Evolutionary conservation across 2,113 vertebrate genomes (phyloP), one percentile per base, ranked within the genome.

Genomic region (Lepidothrix coronata): DNA sequence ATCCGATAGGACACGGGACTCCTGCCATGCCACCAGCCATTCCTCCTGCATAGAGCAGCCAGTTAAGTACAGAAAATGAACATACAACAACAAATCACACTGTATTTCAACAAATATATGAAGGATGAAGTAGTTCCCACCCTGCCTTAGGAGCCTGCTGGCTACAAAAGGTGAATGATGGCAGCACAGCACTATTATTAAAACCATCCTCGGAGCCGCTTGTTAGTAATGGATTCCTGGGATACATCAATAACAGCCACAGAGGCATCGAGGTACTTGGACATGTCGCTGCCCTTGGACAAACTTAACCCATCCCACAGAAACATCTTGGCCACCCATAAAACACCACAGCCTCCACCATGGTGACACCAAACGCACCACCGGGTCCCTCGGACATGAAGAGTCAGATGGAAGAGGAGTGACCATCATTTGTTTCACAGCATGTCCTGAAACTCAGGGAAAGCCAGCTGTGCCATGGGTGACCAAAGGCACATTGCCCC

Each of bases 161-260:
- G 89, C 90, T 88, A 77, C 37, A 86, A 70, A 77, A 91, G 27
- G 88, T 88, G 95, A 95, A 30, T 88, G 93, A 95, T 93, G 93
- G 93, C 90, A 91, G 88, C 78, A 35, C 6, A 77, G 58, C 33
- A 11, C 78, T 30, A 76, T 52, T 80, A 62, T 67, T 88, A 59
- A 91, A 86, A 51, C 52, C 93, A 94, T 91, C 85, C 93, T 95
- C 8, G 1, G 93, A 95, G 90, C 88, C 59, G 63, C 62, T 41
- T 46, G 74, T n/a, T 95, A 65, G 54, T 70, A n/a, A 82, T 41
- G 62, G 84, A 61, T 65, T 79, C 87, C 81, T 44, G 92, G 82
- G 71, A 73, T 16, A 49, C 88, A 90, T 80, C 95, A 83, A 35
- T 65, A 82, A 96, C 78, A 67, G 87, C 79, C 73, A 78, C 73